Evolutionary conservation across 2,113 vertebrate species (phyloP).

Genomic region (Pelecanus crispus): DNA sequence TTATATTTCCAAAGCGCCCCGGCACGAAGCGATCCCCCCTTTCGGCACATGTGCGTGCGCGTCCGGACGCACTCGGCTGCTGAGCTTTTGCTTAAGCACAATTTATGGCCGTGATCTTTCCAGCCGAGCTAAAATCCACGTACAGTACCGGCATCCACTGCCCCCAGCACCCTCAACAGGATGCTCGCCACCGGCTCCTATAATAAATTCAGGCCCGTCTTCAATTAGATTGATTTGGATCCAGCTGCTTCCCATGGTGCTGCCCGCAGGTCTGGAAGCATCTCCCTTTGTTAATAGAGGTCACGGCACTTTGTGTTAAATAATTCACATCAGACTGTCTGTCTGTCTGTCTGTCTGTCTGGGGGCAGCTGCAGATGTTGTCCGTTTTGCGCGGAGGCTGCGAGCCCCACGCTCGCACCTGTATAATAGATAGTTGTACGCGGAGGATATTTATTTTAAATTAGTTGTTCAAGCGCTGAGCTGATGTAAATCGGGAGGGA

Average conservation of each 20-base stretch:
- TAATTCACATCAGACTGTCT: slow-evolving; percentile 84
- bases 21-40: background rate
- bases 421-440: background rate
- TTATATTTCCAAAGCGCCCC: slow-evolving; percentile 35
- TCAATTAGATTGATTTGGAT: slow-evolving; percentile 66
- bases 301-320: slow-evolving; percentile 84
- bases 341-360: slow-evolving; percentile 60
- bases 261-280: slow-evolving; percentile 76
- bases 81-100: background rate
- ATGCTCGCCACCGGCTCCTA: slow-evolving; percentile 30
- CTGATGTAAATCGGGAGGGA: background rate
- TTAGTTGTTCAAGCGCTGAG: background rate
- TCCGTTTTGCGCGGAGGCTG: slow-evolving; percentile 18
- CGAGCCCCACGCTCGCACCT: background rate
- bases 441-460: background rate
- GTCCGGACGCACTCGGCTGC: fast-evolving
- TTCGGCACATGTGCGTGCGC: fast-evolving
- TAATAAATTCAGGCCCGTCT: slow-evolving; percentile 75
- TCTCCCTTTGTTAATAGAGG: slow-evolving; percentile 79
- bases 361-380: slow-evolving; percentile 85
- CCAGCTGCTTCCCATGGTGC: slow-evolving; percentile 78
- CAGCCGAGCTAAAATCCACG: slow-evolving; percentile 64
- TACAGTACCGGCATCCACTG: slow-evolving; percentile 49
- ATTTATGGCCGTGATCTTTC: slow-evolving; percentile 63
- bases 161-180: slow-evolving; percentile 60